Conservation (phyloP, 53 echinoderm and acorn worm species). For the Holothuria leucospilota region DNA sequence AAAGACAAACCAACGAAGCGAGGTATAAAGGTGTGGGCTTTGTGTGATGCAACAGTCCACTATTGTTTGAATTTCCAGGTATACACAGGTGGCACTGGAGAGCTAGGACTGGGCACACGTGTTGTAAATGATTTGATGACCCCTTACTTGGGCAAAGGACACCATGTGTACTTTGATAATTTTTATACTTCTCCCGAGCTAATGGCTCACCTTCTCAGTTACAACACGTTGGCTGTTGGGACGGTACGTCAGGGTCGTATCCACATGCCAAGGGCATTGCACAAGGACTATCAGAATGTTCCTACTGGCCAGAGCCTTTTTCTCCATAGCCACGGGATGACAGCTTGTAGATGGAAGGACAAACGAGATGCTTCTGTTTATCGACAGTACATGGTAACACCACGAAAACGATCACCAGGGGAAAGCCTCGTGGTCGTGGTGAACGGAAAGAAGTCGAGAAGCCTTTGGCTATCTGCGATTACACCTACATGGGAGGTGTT, state of each 20-base stretch:
- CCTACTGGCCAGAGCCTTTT: no score
- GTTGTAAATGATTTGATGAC: conserved; percentile 36
- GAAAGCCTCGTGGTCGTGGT: neutral
- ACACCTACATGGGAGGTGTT: conserved; percentile 17
- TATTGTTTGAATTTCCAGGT: conserved; percentile 12
- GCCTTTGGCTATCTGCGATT: neutral
- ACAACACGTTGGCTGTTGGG: conserved; percentile 36
- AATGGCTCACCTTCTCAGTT: conserved; percentile 14
- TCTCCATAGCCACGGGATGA: no score
- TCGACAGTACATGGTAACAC: no score
- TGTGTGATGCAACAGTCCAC: conserved; percentile 15
- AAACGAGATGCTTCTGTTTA: no score
- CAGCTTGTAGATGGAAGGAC: no score
- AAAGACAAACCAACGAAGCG: conserved; percentile 7
- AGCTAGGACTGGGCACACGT: conserved; percentile 20
- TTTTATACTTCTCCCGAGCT: conserved; percentile 30
- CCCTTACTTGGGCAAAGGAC: neutral
- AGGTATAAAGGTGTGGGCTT: conserved; percentile 25
- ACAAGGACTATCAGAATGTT: no score
- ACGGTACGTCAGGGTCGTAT: conserved; percentile 18
- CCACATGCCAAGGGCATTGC: neutral
- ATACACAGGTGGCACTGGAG: conserved; percentile 39
- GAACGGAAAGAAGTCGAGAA: neutral
- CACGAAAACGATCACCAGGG: neutral
- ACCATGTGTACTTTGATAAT: conserved; percentile 12